Percentiles rank a stretch among this genome's conserved stretches.
These are phyloP conservation scores for Ammodytes marinus DNA, from an alignment of 2,113 vertebrate genomes.

Conservation along the genomic window DNA sequence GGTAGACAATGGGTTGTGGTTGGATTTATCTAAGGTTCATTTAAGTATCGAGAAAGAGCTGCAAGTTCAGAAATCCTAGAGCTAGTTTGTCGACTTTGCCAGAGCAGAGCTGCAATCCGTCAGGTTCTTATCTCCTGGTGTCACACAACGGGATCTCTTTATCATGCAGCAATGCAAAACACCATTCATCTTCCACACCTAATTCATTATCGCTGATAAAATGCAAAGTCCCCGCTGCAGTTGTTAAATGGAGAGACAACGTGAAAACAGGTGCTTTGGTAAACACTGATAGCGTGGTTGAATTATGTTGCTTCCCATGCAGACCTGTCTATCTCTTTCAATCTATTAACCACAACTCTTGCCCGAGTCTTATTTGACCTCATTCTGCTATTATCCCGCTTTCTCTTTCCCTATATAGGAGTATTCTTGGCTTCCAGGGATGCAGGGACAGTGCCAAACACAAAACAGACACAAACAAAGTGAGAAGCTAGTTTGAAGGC, in stretches of 20 bases:
- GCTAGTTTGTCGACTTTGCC: slow-evolving; percentile 82
- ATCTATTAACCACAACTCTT: slow-evolving; percentile 72
- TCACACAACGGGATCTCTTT: slow-evolving; percentile 81
- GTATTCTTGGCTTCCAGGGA: slow-evolving; percentile 33
- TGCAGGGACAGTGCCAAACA: slow-evolving; percentile 49
- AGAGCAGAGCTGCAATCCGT: slow-evolving; percentile 78
- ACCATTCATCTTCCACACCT: slow-evolving; percentile 84
- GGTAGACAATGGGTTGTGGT: slow-evolving; percentile 26
- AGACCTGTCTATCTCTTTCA: slow-evolving; percentile 70
- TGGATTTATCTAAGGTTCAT: slow-evolving; percentile 60
- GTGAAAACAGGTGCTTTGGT: slow-evolving; percentile 78
- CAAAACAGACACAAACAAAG: slow-evolving; percentile 68
- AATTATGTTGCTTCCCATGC: slow-evolving; percentile 78
- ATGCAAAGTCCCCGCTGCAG: slow-evolving; percentile 75
- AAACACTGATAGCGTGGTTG: slow-evolving; percentile 81
- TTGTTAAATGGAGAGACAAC: slow-evolving; percentile 68
- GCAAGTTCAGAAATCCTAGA: slow-evolving; percentile 67
- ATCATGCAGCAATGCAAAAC: slow-evolving; percentile 88
- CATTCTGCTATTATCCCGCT: slow-evolving; percentile 48
- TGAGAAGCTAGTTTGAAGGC: slow-evolving; percentile 44
- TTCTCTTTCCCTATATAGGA: slow-evolving; percentile 33
- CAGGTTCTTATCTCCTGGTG: slow-evolving; percentile 81
- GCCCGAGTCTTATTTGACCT: slow-evolving; percentile 53
- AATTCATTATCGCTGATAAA: slow-evolving; percentile 82
- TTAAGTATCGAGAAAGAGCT: slow-evolving; percentile 35